Conservation (phyloP, 2,113 vertebrate genomes). For the Muscicapa adusta region DNA sequence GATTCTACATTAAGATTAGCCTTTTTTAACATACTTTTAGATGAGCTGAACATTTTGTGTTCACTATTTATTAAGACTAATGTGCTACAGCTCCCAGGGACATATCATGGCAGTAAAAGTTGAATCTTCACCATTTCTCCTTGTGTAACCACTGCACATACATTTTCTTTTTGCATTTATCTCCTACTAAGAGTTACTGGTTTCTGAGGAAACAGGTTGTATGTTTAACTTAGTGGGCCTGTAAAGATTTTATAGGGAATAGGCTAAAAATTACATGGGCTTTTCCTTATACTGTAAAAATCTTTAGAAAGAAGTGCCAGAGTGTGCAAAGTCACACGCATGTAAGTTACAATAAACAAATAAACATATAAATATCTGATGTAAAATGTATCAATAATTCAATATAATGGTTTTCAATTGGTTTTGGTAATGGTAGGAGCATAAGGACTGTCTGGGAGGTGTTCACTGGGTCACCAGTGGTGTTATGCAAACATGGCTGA, state of each 20-base stretch:
- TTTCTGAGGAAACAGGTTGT: background rate
- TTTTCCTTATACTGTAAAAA: background rate
- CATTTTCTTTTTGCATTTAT: background rate
- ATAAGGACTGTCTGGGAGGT: background rate
- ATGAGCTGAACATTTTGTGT: background rate
- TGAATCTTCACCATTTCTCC: background rate
- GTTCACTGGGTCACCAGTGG: background rate
- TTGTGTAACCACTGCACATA: background rate
- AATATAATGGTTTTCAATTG: background rate
- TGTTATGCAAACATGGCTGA: background rate
- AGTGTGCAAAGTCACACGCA: background rate
- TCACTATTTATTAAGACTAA: background rate
- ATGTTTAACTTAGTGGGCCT: background rate
- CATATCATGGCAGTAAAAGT: background rate
- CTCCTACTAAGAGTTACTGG: background rate
- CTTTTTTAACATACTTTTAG: background rate
- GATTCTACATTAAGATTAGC: background rate
- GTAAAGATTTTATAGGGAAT: background rate
- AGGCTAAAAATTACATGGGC: background rate
- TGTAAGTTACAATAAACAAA: background rate
- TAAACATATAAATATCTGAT: background rate
- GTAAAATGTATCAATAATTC: background rate
- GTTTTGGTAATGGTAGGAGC: fast-evolving
- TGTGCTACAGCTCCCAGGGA: background rate
- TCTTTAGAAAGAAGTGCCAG: background rate